phyloP scores from a whole-genome alignment of 2,797 vertebrate species.

The Heterohyrax brucei region DNA sequence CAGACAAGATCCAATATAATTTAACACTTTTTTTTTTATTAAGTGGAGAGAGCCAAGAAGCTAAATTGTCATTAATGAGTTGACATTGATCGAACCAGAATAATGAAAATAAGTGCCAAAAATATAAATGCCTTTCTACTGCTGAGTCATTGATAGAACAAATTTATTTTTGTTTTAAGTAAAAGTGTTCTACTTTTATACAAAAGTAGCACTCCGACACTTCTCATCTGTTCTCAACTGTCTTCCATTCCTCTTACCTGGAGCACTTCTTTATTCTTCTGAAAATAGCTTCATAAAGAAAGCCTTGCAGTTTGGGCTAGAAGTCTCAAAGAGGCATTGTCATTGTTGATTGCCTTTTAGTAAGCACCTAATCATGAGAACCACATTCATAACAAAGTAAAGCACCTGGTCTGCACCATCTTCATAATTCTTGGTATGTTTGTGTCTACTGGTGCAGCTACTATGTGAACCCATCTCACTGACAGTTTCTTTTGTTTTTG shows the following conservation, averaged over 20 bases:
- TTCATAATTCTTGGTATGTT: neutral
- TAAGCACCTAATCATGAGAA: neutral
- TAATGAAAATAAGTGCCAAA: constrained; percentile 72
- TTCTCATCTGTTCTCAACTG: constrained; percentile 38
- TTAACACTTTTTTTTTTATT: constrained; percentile 37
- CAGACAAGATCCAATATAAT: neutral
- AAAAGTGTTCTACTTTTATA: constrained; percentile 48
- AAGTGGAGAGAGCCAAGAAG: constrained; percentile 52
- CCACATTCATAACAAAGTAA: neutral
- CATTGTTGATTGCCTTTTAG: neutral
- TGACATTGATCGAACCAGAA: constrained; percentile 69
- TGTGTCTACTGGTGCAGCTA: neutral
- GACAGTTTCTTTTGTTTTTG: neutral
- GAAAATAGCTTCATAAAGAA: constrained; percentile 14
- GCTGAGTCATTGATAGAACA: constrained; percentile 54
- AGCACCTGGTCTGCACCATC: neutral
- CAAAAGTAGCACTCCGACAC: neutral
- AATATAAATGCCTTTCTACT: constrained; percentile 70
- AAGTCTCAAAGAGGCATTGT: neutral
- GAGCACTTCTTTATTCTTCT: constrained; percentile 53
- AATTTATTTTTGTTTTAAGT: constrained; percentile 70
- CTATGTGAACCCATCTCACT: neutral
- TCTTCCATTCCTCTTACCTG: constrained; percentile 56
- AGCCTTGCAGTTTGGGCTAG: constrained; percentile 32
- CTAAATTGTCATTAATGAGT: constrained; percentile 74